phyloP scores from a whole-genome alignment of 2,797 vertebrate genomes.

The Varecia variegata region DNA sequence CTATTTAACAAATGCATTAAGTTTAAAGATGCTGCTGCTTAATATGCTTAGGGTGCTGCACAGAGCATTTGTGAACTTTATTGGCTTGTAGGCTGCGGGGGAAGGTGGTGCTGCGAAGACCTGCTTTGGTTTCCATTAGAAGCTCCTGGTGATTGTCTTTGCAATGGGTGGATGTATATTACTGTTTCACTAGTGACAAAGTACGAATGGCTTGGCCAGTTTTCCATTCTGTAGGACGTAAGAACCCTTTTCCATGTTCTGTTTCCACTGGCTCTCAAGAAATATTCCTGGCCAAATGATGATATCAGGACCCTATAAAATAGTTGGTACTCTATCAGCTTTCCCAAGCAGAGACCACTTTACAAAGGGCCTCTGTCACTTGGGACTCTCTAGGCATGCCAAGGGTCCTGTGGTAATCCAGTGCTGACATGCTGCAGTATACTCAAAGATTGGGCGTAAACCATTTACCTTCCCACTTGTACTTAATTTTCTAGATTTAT shows the following conservation, averaged over 20 bases:
- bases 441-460: not conserved
- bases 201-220: not conserved
- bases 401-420: not conserved
- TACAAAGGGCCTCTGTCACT: not conserved
- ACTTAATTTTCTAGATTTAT: constrained; percentile 18
- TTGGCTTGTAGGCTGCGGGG: not conserved
- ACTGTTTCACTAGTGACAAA: not conserved
- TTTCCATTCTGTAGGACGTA: not conserved
- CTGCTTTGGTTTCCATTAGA: not conserved
- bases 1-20: not conserved
- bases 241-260: not conserved
- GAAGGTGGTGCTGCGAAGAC: not conserved
- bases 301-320: not conserved
- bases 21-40: not conserved
- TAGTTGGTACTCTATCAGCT: not conserved
- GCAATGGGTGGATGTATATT: not conserved
- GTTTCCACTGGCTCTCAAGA: not conserved
- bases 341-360: not conserved
- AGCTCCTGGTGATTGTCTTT: not conserved
- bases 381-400: not conserved
- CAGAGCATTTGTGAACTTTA: not conserved
- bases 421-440: not conserved
- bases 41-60: not conserved
- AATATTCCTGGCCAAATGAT: not conserved
- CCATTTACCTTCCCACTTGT: not conserved